Evolutionary conservation across 2,113 vertebrate genomes (phyloP).

Genomic region (Anoura caudifer): DNA sequence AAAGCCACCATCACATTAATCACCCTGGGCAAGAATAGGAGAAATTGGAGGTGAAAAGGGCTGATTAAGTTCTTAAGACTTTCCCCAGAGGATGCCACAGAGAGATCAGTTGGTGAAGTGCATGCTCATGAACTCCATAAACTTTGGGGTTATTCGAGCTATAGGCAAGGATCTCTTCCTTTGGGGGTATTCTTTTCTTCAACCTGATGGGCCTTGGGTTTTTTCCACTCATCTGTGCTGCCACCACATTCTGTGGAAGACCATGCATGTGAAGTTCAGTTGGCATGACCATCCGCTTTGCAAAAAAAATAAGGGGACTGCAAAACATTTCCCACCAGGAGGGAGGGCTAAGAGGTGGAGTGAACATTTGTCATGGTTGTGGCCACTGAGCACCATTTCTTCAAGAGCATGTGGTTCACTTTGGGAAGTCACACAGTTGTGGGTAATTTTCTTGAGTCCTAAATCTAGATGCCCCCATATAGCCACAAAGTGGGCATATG

Average conservation of each 20-base stretch:
- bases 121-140: background rate
- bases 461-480: background rate
- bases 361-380: background rate
- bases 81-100: background rate
- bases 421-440: background rate
- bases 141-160: background rate
- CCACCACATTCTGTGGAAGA: background rate
- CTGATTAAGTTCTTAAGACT: slow-evolving; percentile 1
- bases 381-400: background rate
- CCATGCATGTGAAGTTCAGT: background rate
- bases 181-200: background rate
- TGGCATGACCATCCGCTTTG: background rate
- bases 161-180: background rate
- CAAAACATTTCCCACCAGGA: background rate
- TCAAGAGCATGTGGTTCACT: background rate
- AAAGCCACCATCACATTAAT: background rate
- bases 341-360: background rate
- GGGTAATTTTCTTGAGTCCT: background rate
- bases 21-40: background rate
- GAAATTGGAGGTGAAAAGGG: slow-evolving; percentile 8
- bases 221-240: background rate
- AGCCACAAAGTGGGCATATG: background rate
- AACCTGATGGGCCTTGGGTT: background rate
- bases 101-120: background rate
- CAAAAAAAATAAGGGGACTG: background rate